Conservation (phyloP, 2,797 vertebrate genomes). For the Cheirogaleus major region DNA sequence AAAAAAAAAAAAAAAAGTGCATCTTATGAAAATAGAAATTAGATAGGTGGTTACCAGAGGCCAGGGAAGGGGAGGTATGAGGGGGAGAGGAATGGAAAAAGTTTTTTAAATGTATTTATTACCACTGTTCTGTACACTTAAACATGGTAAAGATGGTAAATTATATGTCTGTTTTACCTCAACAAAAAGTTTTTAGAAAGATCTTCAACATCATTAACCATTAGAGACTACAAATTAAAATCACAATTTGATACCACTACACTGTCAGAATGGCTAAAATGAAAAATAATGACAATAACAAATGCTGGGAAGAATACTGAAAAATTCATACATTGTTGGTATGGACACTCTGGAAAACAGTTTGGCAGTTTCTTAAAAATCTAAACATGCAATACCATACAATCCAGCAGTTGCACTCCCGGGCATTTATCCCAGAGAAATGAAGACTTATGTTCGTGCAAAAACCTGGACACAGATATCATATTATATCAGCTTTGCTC, state of each 20-base stretch:
- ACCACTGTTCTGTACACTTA: no score
- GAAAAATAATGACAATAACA: background rate
- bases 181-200: background rate
- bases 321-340: background rate
- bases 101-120: no score
- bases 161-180: no score
- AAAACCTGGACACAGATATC: background rate
- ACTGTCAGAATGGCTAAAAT: background rate
- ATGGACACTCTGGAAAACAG: background rate
- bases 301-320: background rate
- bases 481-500: background rate
- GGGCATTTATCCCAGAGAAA: background rate
- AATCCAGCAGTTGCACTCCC: background rate
- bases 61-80: no score
- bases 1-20: no score
- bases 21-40: no score
- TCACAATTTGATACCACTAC: background rate
- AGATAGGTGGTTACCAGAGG: no score
- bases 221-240: background rate
- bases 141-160: no score
- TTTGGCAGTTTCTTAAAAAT: background rate
- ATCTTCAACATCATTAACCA: background rate
- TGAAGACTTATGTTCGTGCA: background rate
- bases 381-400: background rate
- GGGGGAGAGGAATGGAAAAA: no score